These are phyloP conservation scores for Seladonia tumulorum DNA, from an alignment of 2,888 invertebrate genomes.

Conservation along the genomic window DNA sequence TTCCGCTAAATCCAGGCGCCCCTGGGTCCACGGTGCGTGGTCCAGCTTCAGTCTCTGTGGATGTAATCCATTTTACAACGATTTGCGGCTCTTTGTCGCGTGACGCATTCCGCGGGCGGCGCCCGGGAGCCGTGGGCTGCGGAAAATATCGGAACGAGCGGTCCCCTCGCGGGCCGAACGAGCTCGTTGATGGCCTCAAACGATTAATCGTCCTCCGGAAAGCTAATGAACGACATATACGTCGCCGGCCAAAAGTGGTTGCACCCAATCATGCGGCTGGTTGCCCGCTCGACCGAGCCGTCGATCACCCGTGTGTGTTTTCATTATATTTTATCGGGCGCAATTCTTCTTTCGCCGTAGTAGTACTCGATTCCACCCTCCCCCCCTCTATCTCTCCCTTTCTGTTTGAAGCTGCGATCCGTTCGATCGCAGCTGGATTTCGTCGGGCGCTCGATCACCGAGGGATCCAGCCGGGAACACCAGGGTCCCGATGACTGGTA, in stretches of 20 bases:
- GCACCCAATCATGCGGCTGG: slow-evolving; percentile 50
- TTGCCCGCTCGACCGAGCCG: slow-evolving; percentile 30
- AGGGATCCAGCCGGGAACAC: neutral
- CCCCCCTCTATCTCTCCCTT: neutral
- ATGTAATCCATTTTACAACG: slow-evolving; percentile 51
- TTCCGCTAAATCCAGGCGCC: neutral
- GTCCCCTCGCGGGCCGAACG: slow-evolving; percentile 33
- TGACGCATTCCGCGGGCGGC: slow-evolving; percentile 35
- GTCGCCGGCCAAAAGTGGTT: slow-evolving; percentile 45
- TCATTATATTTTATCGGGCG: slow-evolving; percentile 36
- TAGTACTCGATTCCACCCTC: neutral
- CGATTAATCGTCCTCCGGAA: slow-evolving; percentile 61
- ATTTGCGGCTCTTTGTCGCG: slow-evolving; percentile 54
- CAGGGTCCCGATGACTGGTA: neutral
- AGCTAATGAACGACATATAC: slow-evolving; percentile 62
- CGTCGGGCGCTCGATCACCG: neutral
- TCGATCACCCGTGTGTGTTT: slow-evolving; percentile 39
- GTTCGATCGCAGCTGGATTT: slow-evolving; percentile 5
- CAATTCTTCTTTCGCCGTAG: slow-evolving; percentile 16
- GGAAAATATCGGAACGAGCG: slow-evolving; percentile 48
- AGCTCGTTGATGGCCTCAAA: slow-evolving; percentile 57
- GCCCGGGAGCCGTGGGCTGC: slow-evolving; percentile 3
- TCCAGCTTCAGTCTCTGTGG: neutral
- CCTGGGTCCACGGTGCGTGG: neutral
- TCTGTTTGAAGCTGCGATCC: neutral